Evolutionary conservation across 1,140 invertebrate species (phyloP), one percentile per base, ranked within the genome.

Genomic region (Brachionus paranguensis): DNA sequence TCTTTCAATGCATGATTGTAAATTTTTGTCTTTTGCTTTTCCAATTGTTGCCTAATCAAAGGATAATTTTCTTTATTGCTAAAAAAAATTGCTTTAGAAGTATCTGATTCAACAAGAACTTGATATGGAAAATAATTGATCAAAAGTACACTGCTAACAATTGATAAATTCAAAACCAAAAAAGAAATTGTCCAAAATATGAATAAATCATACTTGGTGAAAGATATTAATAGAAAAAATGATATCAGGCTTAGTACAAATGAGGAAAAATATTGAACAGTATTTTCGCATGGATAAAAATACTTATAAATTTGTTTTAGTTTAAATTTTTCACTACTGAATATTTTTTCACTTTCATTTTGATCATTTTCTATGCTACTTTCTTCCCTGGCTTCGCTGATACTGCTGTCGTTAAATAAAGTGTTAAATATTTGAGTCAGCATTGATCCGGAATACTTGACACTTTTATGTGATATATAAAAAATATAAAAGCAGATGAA

Each of bases 61-160:
- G 72, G 72, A 76, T 27, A 50, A 76, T 24, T 50, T 50, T 76
- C 72, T 76, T 47, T 47, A 29, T 27, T 47, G 20, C 14, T 14
- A 27, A 76, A 76, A 10, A 76, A 50, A 27, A 76, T n/a, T 1
- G 37, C 17, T 53, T 50, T 76, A 11, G 20, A 50, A 27, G 45
- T 27, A 47, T 76, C 72, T n/a, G 47, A 76, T 12, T 76, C 45
- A 11, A 50, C 27, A 12, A 76, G 47, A 24, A 76, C 45, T 76
- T 76, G 72, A 50, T 76, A 76, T 3, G 72, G 72, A 76, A 76
- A 76, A 76, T 76, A 76, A 29, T 76, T 76, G 2, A 76, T 76
- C 3, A 76, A n/a, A 27, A 76, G 43, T 4, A 76, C 72, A 29
- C 20, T 27, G 29, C 72, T 53, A 0, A 76, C 12, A 14, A 76